These are phyloP conservation scores for Danio albolineatus DNA, from an alignment of 2,797 vertebrate genomes.

Conservation along the genomic window DNA sequence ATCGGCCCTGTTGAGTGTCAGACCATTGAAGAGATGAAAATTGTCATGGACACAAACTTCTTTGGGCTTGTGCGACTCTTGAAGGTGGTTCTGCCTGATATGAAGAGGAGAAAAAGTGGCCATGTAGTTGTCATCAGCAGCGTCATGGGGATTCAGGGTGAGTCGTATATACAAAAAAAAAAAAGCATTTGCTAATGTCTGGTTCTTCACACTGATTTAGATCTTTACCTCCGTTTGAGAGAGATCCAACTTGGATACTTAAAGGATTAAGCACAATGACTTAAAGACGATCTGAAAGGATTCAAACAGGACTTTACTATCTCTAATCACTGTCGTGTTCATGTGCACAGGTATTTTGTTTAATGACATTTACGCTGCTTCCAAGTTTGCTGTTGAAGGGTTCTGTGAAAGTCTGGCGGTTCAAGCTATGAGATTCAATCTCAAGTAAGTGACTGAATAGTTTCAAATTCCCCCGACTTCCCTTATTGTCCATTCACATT, in stretches of 20 bases:
- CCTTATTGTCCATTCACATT: too few species aligned
- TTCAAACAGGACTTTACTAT: neutral
- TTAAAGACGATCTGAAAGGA: conserved; percentile 10
- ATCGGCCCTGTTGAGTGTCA: conserved; percentile 89
- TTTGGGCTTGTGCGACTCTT: conserved; percentile 86
- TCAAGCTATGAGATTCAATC: conserved; percentile 86
- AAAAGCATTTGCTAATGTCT: neutral
- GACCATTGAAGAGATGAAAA: conserved; percentile 87
- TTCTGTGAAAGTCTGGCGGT: conserved; percentile 89
- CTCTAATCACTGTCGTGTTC: conserved; percentile 1
- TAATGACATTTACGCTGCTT: conserved; percentile 89
- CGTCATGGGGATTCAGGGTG: conserved; percentile 89
- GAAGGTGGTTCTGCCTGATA: conserved; percentile 87
- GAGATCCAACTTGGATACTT: conserved; percentile 6
- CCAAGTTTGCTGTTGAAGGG: conserved; percentile 89
- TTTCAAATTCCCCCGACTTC: too few species aligned
- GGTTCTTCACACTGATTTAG: neutral
- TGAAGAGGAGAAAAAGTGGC: conserved; percentile 87
- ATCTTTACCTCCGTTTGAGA: neutral
- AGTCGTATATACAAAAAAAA: neutral
- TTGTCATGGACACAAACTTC: conserved; percentile 90
- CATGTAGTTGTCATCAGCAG: conserved; percentile 91
- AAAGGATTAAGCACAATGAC: conserved; percentile 8
- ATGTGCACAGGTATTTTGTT: conserved; percentile 80
- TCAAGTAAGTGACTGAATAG: conserved; percentile 80